Conservation (phyloP, 2,888 invertebrate genomes). For the Tribolium freemani region DNA sequence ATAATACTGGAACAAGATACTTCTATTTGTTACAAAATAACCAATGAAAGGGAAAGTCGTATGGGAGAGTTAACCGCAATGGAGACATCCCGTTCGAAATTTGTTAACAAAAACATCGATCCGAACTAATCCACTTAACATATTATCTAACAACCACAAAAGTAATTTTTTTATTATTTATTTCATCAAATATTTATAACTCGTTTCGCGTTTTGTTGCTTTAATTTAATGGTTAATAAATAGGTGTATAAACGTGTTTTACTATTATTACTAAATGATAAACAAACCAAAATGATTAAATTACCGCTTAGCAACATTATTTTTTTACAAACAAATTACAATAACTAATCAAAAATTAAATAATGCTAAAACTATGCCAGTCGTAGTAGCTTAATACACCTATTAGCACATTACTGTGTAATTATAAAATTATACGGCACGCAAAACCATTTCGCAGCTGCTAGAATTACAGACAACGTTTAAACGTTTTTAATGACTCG, state of each 20-base stretch:
- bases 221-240: neutral
- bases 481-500: neutral
- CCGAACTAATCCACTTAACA: neutral
- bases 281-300: neutral
- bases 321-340: no score
- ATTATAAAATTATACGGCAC: neutral
- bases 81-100: constrained; percentile 6
- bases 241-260: neutral
- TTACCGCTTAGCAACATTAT: neutral
- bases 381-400: neutral
- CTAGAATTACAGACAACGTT: neutral
- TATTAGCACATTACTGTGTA: neutral
- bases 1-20: neutral
- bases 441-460: neutral
- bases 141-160: no score
- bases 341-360: neutral
- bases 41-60: constrained; percentile 23
- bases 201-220: neutral
- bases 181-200: no score
- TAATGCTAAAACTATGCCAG: neutral
- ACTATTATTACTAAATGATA: neutral
- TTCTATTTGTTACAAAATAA: constrained; percentile 16
- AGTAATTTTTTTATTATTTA: no score
- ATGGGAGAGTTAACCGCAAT: constrained; percentile 1
- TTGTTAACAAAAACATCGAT: neutral